These are phyloP conservation scores for Hepsetus odoe DNA, from an alignment of 2,113 vertebrate species.

Conservation along the genomic window DNA sequence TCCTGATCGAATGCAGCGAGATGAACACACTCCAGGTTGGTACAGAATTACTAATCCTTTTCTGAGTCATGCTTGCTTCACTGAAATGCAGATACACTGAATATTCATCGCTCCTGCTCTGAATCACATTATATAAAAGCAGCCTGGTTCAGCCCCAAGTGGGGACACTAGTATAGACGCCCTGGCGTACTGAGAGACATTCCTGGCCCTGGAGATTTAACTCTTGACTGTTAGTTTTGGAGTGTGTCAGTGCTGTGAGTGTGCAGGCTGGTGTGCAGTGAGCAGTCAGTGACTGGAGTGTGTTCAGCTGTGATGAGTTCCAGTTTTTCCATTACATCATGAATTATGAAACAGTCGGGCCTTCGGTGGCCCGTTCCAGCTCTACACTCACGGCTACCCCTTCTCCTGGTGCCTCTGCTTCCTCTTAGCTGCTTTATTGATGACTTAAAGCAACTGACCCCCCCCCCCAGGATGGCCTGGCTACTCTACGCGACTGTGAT, in stretches of 20 bases:
- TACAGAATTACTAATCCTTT: conserved; percentile 32
- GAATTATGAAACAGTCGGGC: conserved; percentile 5
- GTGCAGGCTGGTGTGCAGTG: not conserved
- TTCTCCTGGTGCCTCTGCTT: not conserved
- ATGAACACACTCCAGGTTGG: conserved; percentile 42
- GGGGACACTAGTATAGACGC: too few species aligned
- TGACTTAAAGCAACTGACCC: not conserved
- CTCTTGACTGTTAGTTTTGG: too few species aligned
- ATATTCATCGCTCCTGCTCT: too few species aligned
- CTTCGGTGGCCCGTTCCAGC: not conserved
- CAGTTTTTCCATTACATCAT: conserved; percentile 30
- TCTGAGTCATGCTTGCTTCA: not conserved
- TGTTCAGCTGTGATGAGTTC: not conserved
- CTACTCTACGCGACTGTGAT: not conserved
- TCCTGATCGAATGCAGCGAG: conserved; percentile 23
- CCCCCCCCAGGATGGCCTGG: not conserved
- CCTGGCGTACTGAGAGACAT: too few species aligned
- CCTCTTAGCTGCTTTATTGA: not conserved
- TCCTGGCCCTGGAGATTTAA: too few species aligned
- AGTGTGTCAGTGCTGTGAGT: too few species aligned
- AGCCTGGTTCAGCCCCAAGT: too few species aligned
- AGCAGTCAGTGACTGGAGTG: too few species aligned
- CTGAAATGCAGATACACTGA: too few species aligned
- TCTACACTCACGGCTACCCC: not conserved
- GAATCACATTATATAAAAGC: not conserved